Percentiles rank a stretch among this genome's conserved stretches.
Conservation (phyloP, 1,140 invertebrate species). For the Euwallacea fornicatus region DNA sequence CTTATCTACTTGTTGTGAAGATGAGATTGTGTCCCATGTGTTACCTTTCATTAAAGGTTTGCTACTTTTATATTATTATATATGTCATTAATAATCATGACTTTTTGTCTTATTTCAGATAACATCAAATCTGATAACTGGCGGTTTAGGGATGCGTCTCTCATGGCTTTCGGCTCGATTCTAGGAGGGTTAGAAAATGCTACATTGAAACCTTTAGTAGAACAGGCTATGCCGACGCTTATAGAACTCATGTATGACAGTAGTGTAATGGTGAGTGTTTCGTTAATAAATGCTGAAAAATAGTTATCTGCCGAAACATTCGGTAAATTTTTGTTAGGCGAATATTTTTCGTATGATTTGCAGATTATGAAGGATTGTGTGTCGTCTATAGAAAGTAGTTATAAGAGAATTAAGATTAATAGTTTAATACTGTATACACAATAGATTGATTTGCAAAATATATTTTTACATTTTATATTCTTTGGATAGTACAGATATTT, state of each 20-base stretch:
- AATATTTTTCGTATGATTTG: too few species aligned
- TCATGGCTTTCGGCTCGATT: slow-evolving; percentile 99
- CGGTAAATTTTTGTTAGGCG: too few species aligned
- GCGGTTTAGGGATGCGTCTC: slow-evolving; percentile 93
- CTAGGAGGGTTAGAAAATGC: slow-evolving; percentile 88
- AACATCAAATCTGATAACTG: slow-evolving; percentile 95
- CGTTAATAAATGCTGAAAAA: too few species aligned
- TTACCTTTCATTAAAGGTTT: slow-evolving; percentile 90
- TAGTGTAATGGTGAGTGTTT: slow-evolving; percentile 76
- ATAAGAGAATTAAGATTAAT: too few species aligned
- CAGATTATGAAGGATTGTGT: too few species aligned
- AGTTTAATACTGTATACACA: too few species aligned
- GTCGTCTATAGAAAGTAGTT: too few species aligned
- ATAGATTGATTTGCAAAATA: too few species aligned
- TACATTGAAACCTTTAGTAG: slow-evolving; percentile 90
- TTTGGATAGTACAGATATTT: background rate
- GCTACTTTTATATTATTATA: background rate
- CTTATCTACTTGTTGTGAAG: slow-evolving; percentile 94
- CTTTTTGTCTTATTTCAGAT: slow-evolving; percentile 46
- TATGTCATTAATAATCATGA: background rate
- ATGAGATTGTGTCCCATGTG: slow-evolving; percentile 93
- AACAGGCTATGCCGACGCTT: slow-evolving; percentile 93
- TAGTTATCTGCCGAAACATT: too few species aligned
- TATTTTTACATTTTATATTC: background rate
- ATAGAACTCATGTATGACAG: slow-evolving; percentile 92